Conservation (phyloP, 2,888 invertebrate genomes). For the Melanargia galathea region DNA sequence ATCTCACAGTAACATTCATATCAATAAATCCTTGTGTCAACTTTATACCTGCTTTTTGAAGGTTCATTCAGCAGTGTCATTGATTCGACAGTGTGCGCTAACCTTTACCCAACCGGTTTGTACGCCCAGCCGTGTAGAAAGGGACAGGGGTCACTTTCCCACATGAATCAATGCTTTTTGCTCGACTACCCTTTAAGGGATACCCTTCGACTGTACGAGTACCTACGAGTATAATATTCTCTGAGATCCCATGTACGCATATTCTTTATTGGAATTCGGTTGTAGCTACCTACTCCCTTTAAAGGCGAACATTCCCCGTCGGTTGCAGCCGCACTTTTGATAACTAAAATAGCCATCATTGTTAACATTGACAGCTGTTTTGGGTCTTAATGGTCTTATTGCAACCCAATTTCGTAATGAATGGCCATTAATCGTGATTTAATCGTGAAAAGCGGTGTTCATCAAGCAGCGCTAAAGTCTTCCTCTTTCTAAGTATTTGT, state of each 20-base stretch:
- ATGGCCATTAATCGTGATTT: too few relatives aligned
- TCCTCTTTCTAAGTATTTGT: too few relatives aligned
- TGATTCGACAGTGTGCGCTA: constrained; percentile 3
- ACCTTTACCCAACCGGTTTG: constrained; percentile 46
- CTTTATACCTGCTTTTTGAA: too few relatives aligned
- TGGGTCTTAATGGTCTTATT: too few relatives aligned
- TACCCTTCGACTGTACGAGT: constrained; percentile 35
- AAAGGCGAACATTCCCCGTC: background rate
- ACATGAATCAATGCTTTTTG: constrained; percentile 62
- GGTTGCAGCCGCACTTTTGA: too few relatives aligned
- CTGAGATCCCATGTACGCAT: constrained; percentile 1
- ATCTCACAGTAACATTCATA: too few relatives aligned
- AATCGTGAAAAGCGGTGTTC: too few relatives aligned
- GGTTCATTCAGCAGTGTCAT: background rate
- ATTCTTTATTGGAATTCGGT: constrained; percentile 29
- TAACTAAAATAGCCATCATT: too few relatives aligned
- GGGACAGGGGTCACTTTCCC: constrained; percentile 66
- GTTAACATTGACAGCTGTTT: too few relatives aligned
- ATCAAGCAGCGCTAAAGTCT: too few relatives aligned
- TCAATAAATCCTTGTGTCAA: too few relatives aligned
- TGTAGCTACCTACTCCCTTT: constrained; percentile 17
- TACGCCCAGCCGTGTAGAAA: constrained; percentile 48
- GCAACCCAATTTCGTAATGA: too few relatives aligned
- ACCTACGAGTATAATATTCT: constrained; percentile 31
- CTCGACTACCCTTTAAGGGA: constrained; percentile 45